A percentile compares a stretch with the other conserved stretches of the same genome.
Evolutionary conservation across 1,140 invertebrate genomes (phyloP).

Genomic region (Coenobita brevimanus): DNA sequence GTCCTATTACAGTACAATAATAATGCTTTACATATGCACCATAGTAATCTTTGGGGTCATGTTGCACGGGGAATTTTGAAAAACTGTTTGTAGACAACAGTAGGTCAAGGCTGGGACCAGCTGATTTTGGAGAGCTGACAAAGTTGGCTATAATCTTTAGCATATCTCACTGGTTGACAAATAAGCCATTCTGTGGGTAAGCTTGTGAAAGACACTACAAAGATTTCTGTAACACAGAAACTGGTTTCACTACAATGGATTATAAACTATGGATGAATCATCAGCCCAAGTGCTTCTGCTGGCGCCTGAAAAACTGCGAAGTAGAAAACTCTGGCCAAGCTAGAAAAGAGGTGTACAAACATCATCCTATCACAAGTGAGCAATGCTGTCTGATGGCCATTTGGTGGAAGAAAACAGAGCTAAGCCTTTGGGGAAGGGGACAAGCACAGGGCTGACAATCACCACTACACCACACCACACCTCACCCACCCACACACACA

Average conservation of each 20-base stretch:
- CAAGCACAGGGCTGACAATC: slow-evolving; percentile 52
- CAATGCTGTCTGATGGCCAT: slow-evolving; percentile 56
- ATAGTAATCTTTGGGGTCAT: slow-evolving; percentile 58
- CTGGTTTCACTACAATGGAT: slow-evolving; percentile 24
- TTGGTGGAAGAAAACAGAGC: slow-evolving; percentile 49
- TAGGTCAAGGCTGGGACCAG: slow-evolving; percentile 38
- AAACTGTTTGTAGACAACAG: slow-evolving; percentile 38
- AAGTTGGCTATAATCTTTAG: slow-evolving; percentile 39
- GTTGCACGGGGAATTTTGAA: slow-evolving; percentile 51
- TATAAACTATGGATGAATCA: slow-evolving; percentile 48
- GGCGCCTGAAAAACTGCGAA: slow-evolving; percentile 46
- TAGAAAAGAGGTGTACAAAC: slow-evolving; percentile 64
- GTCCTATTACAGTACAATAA: slow-evolving; percentile 57
- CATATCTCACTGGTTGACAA: slow-evolving; percentile 48
- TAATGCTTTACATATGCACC: slow-evolving; percentile 60
- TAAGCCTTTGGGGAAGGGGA: slow-evolving; percentile 50
- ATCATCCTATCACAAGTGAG: slow-evolving; percentile 60
- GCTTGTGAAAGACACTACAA: slow-evolving; percentile 60
- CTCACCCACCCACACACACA: slow-evolving; percentile 46
- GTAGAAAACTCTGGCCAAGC: slow-evolving; percentile 58
- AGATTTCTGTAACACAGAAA: slow-evolving; percentile 54
- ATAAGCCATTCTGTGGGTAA: slow-evolving; percentile 50
- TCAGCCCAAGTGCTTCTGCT: slow-evolving; percentile 37
- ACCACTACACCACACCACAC: slow-evolving; percentile 9
- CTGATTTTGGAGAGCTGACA: slow-evolving; percentile 16